A percentile compares a stretch with the other conserved stretches of the same genome.
These are phyloP conservation scores for Habroteleia sp. DNA, from an alignment of 2,888 invertebrate genomes.

Conservation along the genomic window DNA sequence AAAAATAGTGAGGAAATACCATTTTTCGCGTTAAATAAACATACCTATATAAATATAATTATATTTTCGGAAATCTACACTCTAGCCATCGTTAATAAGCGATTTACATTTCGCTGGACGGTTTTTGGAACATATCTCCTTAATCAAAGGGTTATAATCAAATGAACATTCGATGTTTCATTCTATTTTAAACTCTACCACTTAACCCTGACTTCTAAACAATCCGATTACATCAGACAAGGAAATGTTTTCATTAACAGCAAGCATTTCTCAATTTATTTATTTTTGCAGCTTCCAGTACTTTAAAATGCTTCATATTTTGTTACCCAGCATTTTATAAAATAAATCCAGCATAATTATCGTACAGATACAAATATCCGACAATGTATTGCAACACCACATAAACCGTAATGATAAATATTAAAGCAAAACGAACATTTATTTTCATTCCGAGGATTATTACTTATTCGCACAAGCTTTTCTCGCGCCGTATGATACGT, in stretches of 20 bases:
- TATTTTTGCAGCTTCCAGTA: not conserved
- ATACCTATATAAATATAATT: too few relatives aligned
- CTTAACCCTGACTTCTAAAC: too few relatives aligned
- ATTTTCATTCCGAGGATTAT: conserved; percentile 49
- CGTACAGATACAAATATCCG: conserved; percentile 24
- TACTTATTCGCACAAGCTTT: conserved; percentile 39
- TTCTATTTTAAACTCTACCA: too few relatives aligned
- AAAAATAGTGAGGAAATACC: too few relatives aligned
- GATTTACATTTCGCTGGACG: too few relatives aligned
- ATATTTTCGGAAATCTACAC: too few relatives aligned
- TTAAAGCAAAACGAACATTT: conserved; percentile 35
- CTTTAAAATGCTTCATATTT: conserved; percentile 15
- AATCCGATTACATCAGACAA: conserved; percentile 12
- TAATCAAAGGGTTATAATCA: too few relatives aligned
- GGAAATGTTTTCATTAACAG: conserved; percentile 37
- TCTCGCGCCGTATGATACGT: conserved; percentile 42
- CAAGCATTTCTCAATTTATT: conserved; percentile 34
- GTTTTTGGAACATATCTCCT: too few relatives aligned
- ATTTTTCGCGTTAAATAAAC: too few relatives aligned
- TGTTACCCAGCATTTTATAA: conserved; percentile 21
- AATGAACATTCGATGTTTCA: too few relatives aligned
- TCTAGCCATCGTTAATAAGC: too few relatives aligned
- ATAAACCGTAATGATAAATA: conserved; percentile 47
- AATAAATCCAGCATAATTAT: conserved; percentile 41
- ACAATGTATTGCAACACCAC: conserved; percentile 33